Percentiles rank a stretch among this genome's conserved stretches.
Conservation (phyloP, 1,140 invertebrate genomes). For the Hypothenemus hampei region DNA sequence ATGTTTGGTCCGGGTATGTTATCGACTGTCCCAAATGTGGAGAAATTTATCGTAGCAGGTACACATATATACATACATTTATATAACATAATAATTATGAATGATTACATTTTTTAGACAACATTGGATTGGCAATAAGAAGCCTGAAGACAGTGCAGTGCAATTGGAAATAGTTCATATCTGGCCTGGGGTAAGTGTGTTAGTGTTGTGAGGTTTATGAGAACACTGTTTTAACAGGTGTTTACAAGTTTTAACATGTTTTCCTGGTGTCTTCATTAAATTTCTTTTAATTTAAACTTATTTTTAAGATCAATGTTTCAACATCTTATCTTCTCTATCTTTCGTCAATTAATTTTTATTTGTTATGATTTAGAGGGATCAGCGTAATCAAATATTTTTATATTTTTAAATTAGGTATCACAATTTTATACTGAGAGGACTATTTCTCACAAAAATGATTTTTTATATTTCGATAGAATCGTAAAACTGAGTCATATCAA, state of each 20-base stretch:
- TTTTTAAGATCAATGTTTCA: neutral
- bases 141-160: conserved; percentile 64
- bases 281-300: no score
- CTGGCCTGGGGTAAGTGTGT: conserved; percentile 65
- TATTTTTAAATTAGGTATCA: no score
- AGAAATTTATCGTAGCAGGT: conserved; percentile 69
- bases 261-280: no score
- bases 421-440: no score
- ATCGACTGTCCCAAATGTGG: conserved; percentile 78
- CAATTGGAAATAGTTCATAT: conserved; percentile 69
- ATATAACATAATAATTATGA: neutral
- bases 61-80: neutral
- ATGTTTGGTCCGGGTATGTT: conserved; percentile 76
- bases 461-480: no score
- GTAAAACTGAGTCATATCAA: no score
- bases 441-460: no score
- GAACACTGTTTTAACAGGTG: conserved; percentile 13
- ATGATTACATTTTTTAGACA: conserved; percentile 47
- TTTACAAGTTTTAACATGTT: no score
- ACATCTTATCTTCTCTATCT: neutral
- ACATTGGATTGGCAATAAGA: conserved; percentile 81
- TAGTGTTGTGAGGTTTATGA: conserved; percentile 24
- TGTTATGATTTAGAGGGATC: no score
- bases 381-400: no score
- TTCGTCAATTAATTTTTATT: neutral